A percentile compares a stretch with the other conserved stretches of the same genome.
Evolutionary conservation across 2,797 vertebrate species (phyloP).

Genomic region (Helicolenus hilgendorfi): DNA sequence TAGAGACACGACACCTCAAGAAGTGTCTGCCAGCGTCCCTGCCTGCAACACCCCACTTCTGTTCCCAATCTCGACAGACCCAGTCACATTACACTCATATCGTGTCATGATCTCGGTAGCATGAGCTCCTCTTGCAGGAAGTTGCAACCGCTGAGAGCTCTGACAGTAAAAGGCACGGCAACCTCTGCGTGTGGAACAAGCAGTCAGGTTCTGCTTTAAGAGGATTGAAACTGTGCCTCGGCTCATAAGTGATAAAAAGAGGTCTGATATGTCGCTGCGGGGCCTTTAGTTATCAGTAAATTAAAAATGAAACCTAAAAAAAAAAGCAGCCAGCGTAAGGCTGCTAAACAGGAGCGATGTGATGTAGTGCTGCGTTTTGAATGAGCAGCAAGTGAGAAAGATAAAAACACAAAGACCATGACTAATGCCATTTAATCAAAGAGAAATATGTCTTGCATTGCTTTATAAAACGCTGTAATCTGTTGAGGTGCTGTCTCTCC

Average conservation of each 20-base stretch:
- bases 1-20: conserved; percentile 31
- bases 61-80: not conserved
- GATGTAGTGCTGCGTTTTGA: conserved; percentile 20
- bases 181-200: conserved; percentile 25
- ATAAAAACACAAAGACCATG: conserved; percentile 26
- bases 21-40: conserved; percentile 19
- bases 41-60: conserved; percentile 16
- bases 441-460: not conserved
- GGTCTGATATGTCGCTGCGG: conserved; percentile 12
- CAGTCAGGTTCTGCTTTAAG: not conserved
- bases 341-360: conserved; percentile 28
- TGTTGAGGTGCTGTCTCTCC: not conserved
- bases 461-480: not conserved
- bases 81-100: conserved; percentile 22
- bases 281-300: conserved; percentile 30
- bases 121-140: conserved; percentile 29
- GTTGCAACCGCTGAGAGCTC: conserved; percentile 13
- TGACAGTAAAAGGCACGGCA: conserved; percentile 29
- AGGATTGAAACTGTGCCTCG: conserved; percentile 12
- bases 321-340: conserved; percentile 6
- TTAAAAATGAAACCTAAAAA: conserved; percentile 22
- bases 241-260: conserved; percentile 31
- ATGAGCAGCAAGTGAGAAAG: conserved; percentile 8
- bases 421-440: conserved; percentile 13
- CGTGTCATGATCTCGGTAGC: conserved; percentile 27